These are phyloP conservation scores for Neuroscelio doddi DNA, from an alignment of 2,888 invertebrate genomes.

Conservation along the genomic window DNA sequence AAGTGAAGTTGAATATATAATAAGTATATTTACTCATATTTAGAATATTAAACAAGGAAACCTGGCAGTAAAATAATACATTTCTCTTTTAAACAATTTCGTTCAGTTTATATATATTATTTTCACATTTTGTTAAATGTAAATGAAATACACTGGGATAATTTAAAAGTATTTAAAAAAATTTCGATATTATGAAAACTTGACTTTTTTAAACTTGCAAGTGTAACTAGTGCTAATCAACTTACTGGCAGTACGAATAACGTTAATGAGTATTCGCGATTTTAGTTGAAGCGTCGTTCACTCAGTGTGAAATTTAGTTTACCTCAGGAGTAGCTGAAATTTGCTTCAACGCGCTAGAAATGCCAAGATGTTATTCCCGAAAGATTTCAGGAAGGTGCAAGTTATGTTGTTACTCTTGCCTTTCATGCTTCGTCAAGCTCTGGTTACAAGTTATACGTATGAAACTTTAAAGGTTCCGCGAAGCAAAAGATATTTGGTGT, in stretches of 20 bases:
- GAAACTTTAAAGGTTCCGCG: constrained; percentile 35
- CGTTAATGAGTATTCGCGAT: constrained; percentile 35
- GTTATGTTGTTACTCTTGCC: constrained; percentile 32
- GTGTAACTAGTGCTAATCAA: constrained; percentile 35
- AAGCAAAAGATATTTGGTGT: constrained; percentile 59
- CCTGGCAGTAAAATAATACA: too few relatives aligned
- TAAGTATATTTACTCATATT: too few relatives aligned
- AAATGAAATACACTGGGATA: too few relatives aligned
- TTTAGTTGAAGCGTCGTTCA: constrained; percentile 20
- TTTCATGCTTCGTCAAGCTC: constrained; percentile 24
- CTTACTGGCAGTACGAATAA: constrained; percentile 36
- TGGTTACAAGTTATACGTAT: constrained; percentile 29
- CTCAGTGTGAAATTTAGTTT: constrained; percentile 41
- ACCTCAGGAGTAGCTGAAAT: constrained; percentile 36
- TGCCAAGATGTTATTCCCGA: constrained; percentile 37
- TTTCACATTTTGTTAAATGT: too few relatives aligned
- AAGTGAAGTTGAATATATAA: too few relatives aligned
- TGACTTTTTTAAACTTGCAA: constrained; percentile 19
- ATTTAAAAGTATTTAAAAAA: too few relatives aligned
- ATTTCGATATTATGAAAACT: too few relatives aligned
- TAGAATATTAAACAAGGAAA: too few relatives aligned
- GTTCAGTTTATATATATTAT: too few relatives aligned
- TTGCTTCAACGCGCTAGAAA: constrained; percentile 47
- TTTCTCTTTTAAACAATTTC: too few relatives aligned
- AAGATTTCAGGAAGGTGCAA: constrained; percentile 30